A percentile compares a stretch with the other conserved stretches of the same genome.
These are phyloP conservation scores for Azorinus chamasolen DNA, from an alignment of 2,888 invertebrate species.

Conservation along the genomic window DNA sequence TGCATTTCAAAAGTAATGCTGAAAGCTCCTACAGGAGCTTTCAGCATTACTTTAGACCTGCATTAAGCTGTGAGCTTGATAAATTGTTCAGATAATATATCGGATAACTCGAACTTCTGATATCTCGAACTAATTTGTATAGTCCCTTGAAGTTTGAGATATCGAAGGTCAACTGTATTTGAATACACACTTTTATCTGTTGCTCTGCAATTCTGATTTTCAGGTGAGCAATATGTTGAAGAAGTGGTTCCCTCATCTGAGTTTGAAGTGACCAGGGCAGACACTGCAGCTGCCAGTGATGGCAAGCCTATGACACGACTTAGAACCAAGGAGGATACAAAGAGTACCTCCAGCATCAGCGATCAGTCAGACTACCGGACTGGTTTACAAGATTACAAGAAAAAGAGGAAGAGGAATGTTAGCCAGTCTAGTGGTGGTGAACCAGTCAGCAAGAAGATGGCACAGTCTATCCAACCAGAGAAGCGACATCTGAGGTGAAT, in stretches of 20 bases:
- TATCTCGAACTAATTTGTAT: too few species aligned
- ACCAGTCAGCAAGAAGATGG: constrained; percentile 41
- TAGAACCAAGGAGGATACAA: constrained; percentile 59
- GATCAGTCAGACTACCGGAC: constrained; percentile 39
- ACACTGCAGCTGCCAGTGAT: constrained; percentile 21
- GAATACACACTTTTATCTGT: too few species aligned
- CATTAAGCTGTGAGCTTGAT: too few species aligned
- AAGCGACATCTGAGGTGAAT: constrained; percentile 50
- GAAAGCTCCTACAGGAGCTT: too few species aligned
- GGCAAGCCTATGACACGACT: constrained; percentile 53
- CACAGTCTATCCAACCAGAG: neutral
- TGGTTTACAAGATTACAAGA: constrained; percentile 24
- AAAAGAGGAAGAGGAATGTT: constrained; percentile 45
- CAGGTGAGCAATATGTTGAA: too few species aligned
- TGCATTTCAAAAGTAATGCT: too few species aligned
- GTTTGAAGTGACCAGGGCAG: constrained; percentile 50
- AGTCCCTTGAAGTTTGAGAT: too few species aligned
- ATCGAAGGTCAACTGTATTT: too few species aligned
- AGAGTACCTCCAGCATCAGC: constrained; percentile 53
- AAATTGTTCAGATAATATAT: too few species aligned
- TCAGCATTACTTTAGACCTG: too few species aligned
- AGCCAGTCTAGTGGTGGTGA: constrained; percentile 52
- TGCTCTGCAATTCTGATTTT: too few species aligned
- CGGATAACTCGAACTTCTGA: too few species aligned
- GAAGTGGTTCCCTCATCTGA: constrained; percentile 3